Conservation (phyloP, 2,888 invertebrate genomes). For the Drosophila ustulata region DNA sequence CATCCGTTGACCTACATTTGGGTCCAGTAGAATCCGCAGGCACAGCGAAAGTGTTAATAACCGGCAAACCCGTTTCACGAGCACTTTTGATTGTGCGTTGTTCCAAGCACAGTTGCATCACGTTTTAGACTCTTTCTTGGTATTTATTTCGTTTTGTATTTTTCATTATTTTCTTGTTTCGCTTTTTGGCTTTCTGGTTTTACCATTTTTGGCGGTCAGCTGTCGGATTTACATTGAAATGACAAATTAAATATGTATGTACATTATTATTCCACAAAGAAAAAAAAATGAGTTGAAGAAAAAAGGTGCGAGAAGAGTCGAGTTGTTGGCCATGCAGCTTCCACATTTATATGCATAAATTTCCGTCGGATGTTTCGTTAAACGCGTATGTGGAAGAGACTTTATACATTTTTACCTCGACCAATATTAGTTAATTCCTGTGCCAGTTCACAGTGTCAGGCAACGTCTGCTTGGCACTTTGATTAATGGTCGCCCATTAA, state of each 20-base stretch:
- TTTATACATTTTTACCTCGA: conserved; percentile 39
- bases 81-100: conserved; percentile 16
- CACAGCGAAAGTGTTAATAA: conserved; percentile 78
- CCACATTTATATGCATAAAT: conserved; percentile 61
- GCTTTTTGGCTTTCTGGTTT: conserved; percentile 28
- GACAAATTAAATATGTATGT: conserved; percentile 59
- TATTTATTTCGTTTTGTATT: conserved; percentile 16
- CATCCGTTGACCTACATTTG: conserved; percentile 68
- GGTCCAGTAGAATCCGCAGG: conserved; percentile 62
- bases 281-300: conserved; percentile 6
- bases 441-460: conserved; percentile 30
- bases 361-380: conserved; percentile 30
- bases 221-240: conserved; percentile 76
- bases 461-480: conserved; percentile 41
- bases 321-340: conserved; percentile 73
- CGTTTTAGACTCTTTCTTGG: conserved; percentile 66
- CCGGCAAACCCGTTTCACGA: conserved; percentile 68
- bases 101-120: conserved; percentile 62
- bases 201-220: conserved; percentile 71
- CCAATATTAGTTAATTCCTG: conserved; percentile 59
- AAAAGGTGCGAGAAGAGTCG: conserved; percentile 40
- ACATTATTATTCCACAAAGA: conserved; percentile 21
- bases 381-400: not conserved
- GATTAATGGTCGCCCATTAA: conserved; percentile 61
- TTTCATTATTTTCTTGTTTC: conserved; percentile 46